phyloP scores from a whole-genome alignment of 92 coral and sea anemone genomes.

The Micromussa lordhowensis region DNA sequence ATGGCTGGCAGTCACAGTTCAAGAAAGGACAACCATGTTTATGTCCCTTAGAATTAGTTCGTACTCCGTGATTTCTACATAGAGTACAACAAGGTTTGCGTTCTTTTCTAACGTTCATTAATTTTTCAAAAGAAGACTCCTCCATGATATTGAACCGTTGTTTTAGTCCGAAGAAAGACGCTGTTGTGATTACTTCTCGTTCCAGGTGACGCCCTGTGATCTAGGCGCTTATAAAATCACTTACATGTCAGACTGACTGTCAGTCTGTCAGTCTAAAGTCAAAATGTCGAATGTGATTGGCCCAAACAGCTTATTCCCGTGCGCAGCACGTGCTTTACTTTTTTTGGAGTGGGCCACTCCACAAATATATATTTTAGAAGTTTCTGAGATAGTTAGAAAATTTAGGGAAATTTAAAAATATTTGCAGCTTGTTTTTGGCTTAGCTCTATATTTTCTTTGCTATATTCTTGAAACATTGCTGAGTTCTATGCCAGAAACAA shows the following conservation, averaged over 20 bases:
- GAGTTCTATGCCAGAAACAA: no score
- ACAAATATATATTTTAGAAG: no score
- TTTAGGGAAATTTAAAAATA: no score
- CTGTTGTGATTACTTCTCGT: neutral
- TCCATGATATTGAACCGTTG: slow-evolving; percentile 20
- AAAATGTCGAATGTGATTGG: slow-evolving; percentile 42
- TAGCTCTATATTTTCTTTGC: no score
- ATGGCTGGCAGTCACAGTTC: slow-evolving; percentile 68
- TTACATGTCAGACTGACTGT: no score
- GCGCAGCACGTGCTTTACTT: neutral
- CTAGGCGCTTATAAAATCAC: neutral
- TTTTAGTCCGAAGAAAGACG: neutral
- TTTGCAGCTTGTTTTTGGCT: no score
- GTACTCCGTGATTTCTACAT: slow-evolving; percentile 76
- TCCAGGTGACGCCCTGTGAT: slow-evolving; percentile 3
- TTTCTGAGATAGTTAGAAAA: no score
- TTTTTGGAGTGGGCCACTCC: no score
- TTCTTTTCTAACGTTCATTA: slow-evolving; percentile 15
- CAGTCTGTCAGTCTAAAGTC: neutral
- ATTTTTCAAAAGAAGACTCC: slow-evolving; percentile 19
- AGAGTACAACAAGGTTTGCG: slow-evolving; percentile 73
- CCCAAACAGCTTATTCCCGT: neutral
- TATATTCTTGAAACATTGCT: no score
- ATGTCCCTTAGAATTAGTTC: slow-evolving; percentile 73
- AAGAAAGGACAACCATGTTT: slow-evolving; percentile 67